phyloP scores from a whole-genome alignment of 2,888 invertebrate genomes.

The Hyppa rectilinea region DNA sequence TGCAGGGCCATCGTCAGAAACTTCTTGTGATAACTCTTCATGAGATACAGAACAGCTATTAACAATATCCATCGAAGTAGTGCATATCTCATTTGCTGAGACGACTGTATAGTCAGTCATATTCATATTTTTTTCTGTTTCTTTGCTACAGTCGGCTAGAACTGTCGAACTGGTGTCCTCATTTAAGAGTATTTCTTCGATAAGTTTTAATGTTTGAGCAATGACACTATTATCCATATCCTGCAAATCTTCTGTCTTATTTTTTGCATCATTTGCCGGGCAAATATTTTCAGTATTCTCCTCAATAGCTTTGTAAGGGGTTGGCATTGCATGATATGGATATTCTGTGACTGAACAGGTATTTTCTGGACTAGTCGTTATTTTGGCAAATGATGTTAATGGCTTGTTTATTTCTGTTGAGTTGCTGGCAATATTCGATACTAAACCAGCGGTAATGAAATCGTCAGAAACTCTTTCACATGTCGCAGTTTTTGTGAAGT shows the following conservation, averaged over 20 bases:
- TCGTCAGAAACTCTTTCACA: conserved; percentile 47
- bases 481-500: conserved; percentile 50
- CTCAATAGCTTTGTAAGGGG: conserved; percentile 19
- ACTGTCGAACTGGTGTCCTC: not conserved
- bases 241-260: conserved; percentile 18
- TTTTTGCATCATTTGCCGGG: conserved; percentile 11
- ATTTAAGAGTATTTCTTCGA: conserved; percentile 20
- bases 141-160: not conserved
- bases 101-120: not conserved
- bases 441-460: conserved; percentile 38
- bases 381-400: conserved; percentile 2
- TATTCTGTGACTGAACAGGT: conserved; percentile 17
- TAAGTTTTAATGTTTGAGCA: conserved; percentile 21
- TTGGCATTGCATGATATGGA: conserved; percentile 8
- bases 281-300: conserved; percentile 6
- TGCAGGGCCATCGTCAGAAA: not conserved
- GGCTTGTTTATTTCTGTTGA: not conserved
- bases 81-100: not conserved
- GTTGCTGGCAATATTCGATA: conserved; percentile 9
- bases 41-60: not conserved
- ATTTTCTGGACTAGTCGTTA: conserved; percentile 8
- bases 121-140: not conserved
- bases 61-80: not conserved
- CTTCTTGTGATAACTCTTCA: conserved; percentile 2
- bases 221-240: conserved; percentile 3